Percentiles rank a stretch among this genome's conserved stretches.
These are phyloP conservation scores for Cacoxenus indagator DNA, from an alignment of 2,888 invertebrate genomes.

Conservation along the genomic window DNA sequence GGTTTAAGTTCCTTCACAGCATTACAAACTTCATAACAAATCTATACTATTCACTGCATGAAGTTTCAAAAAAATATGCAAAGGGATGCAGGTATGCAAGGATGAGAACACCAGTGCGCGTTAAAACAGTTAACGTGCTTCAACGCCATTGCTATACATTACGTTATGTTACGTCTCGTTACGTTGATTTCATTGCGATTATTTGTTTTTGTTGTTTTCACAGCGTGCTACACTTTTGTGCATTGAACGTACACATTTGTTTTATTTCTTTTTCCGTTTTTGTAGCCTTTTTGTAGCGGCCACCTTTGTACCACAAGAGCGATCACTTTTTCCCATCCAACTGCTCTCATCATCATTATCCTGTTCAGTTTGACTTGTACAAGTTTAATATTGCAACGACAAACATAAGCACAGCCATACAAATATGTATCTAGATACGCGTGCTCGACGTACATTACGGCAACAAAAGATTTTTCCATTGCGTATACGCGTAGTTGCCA, in stretches of 20 bases:
- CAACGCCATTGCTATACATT: not conserved
- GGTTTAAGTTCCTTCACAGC: no score
- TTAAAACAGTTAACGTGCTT: constrained; percentile 2
- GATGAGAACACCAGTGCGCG: not conserved
- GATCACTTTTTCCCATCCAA: not conserved
- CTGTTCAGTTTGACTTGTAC: not conserved
- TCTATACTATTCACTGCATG: no score
- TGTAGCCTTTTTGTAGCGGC: no score
- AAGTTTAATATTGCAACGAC: not conserved
- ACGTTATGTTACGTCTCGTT: no score
- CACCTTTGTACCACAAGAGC: no score
- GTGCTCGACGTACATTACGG: constrained; percentile 21
- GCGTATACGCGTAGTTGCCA: constrained; percentile 48
- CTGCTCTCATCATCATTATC: not conserved
- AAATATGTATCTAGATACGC: constrained; percentile 1
- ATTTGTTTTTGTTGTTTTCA: not conserved
- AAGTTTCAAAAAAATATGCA: no score
- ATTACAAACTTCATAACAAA: no score
- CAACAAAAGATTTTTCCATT: constrained; percentile 45
- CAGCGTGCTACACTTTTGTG: not conserved
- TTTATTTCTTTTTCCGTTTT: not conserved
- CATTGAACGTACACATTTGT: not conserved
- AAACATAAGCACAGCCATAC: not conserved
- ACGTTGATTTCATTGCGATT: not conserved
- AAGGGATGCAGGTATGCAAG: no score